Evolutionary conservation across 2,888 invertebrate species (phyloP), one percentile per base, ranked within the genome.

Genomic region (Caenorhabditis sulstoni): DNA sequence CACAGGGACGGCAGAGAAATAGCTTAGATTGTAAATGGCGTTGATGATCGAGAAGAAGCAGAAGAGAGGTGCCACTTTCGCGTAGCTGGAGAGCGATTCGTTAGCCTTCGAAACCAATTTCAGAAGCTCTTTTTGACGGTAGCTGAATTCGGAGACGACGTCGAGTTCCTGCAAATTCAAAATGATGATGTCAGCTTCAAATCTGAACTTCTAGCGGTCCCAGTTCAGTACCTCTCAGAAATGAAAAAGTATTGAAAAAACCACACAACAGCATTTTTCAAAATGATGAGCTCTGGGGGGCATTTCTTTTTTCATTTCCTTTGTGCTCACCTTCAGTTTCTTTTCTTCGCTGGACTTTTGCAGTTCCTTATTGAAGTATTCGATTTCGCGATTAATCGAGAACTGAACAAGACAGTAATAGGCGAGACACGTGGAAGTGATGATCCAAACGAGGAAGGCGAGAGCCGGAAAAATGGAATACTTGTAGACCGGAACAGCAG

Each of bases 41-140:
- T 58, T 73, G 55, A 79, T 79, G 18, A 79, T 41, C 14, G 61
- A 55, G 64, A 79, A 79, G 55, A 79, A 73, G 52, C 73, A 67
- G 67, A 79, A 79, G n/a, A 79, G 64, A 16, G 79, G 79, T 8
- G 70, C 77, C 16, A 77, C 47, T 53, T 49, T 70, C 9, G 77
- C 77, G 41, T 66, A 77, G 50, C 70, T 65, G 16, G 35, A 37
- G 14, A 77, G 53, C 12, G 53, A 71, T 35, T 66, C 70, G 22
- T 77, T 77, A 12, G 77, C 18, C 12, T 59, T 44, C 12, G 53
- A 50, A n/a, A 71, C 77, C 23, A 77, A 5, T 47, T 77, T 77
- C 44, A 70, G 20, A 3, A 77, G 58, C 35, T 70, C 77, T 7
- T 16, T 50, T 47, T 77, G 77, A 14, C 77, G 70, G 45, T 41